A percentile compares a stretch with the other conserved stretches of the same genome.
These are phyloP conservation scores for Oophaga sylvatica DNA, from an alignment of 2,797 vertebrate species.

Conservation along the genomic window DNA sequence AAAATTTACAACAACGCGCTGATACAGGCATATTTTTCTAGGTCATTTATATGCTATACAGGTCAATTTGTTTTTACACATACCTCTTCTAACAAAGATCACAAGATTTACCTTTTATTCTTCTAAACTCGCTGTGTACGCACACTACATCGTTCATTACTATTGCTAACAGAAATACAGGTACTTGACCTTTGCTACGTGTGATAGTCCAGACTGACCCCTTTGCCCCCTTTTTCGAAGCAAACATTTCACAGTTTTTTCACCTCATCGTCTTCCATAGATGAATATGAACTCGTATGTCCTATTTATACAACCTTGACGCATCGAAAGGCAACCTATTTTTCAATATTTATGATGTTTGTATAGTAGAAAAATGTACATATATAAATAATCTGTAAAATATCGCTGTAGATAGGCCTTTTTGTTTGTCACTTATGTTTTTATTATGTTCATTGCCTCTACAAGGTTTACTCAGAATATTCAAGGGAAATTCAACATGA, in stretches of 20 bases:
- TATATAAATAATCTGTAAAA: slow-evolving; percentile 83
- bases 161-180: not conserved
- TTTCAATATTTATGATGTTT: slow-evolving; percentile 95
- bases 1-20: not conserved
- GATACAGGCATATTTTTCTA: not conserved
- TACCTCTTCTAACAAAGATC: not conserved
- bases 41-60: not conserved
- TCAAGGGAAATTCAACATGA: slow-evolving; percentile 33
- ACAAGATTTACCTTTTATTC: not conserved
- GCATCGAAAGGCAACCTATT: slow-evolving; percentile 95
- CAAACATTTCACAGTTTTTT: slow-evolving; percentile 73
- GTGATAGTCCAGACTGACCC: slow-evolving; percentile 8
- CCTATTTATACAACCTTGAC: slow-evolving; percentile 92
- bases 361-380: slow-evolving; percentile 68
- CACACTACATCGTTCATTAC: slow-evolving; percentile 10
- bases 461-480: slow-evolving; percentile 14
- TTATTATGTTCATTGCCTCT: slow-evolving; percentile 4
- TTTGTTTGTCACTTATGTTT: slow-evolving; percentile 53
- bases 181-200: slow-evolving; percentile 12
- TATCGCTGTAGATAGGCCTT: slow-evolving; percentile 79
- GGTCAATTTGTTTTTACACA: slow-evolving; percentile 14
- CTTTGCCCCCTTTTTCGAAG: not conserved
- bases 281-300: slow-evolving; percentile 84
- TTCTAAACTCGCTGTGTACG: not conserved
- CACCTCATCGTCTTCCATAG: slow-evolving; percentile 85